Conservation (phyloP, 2,113 vertebrate species). For the Diadophis punctatus region DNA sequence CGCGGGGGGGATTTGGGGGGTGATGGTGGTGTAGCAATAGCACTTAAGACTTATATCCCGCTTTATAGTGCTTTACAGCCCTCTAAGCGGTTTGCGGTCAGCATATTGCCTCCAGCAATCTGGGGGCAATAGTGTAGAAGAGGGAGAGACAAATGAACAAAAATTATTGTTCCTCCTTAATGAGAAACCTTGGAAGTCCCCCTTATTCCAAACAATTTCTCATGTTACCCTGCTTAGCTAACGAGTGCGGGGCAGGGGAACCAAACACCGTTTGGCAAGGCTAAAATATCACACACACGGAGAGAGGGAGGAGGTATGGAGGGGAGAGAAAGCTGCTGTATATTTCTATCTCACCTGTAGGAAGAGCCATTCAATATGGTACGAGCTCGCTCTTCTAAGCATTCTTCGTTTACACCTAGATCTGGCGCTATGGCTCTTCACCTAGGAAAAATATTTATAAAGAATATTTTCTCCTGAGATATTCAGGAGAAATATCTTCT, state of each 20-base stretch:
- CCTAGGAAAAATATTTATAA: background rate
- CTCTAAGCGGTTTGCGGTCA: background rate
- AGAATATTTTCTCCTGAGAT: too few species aligned
- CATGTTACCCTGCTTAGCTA: slow-evolving; percentile 49
- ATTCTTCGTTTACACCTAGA: too few species aligned
- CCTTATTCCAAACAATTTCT: slow-evolving; percentile 57
- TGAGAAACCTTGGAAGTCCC: slow-evolving; percentile 49
- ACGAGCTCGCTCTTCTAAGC: background rate
- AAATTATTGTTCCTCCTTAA: slow-evolving; percentile 67
- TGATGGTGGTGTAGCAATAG: too few species aligned
- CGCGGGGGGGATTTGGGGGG: too few species aligned
- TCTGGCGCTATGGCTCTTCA: background rate
- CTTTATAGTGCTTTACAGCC: too few species aligned
- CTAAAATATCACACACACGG: background rate
- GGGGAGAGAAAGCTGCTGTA: rapidly evolving
- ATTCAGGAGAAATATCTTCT: background rate
- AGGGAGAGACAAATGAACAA: background rate
- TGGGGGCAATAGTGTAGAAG: background rate
- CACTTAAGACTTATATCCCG: too few species aligned
- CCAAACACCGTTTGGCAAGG: rapidly evolving
- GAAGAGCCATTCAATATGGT: background rate
- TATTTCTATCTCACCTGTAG: background rate
- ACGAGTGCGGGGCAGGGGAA: background rate
- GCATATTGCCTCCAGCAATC: background rate
- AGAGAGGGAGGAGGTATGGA: rapidly evolving